Conservation (phyloP, 2,797 vertebrate genomes). For the Chrosomus eos region DNA sequence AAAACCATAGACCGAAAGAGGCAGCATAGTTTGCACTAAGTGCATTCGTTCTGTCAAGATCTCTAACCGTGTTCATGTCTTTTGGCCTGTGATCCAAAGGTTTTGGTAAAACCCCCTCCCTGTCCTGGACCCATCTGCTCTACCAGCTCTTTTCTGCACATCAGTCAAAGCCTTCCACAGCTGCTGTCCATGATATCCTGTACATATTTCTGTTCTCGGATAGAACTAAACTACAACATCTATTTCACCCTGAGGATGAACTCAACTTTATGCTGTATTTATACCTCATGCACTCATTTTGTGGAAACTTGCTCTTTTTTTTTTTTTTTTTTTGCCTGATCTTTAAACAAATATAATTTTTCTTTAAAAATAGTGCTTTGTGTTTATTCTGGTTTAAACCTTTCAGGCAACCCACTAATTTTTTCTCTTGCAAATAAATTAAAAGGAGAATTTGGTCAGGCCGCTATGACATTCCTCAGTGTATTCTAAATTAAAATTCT, state of each 20-base stretch:
- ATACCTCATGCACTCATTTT: conserved; percentile 53
- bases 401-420: neutral
- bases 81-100: conserved; percentile 51
- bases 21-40: neutral
- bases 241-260: conserved; percentile 47
- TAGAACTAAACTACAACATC: conserved; percentile 44
- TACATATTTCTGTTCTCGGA: conserved; percentile 52
- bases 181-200: conserved; percentile 18
- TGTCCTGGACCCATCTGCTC: conserved; percentile 42
- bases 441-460: neutral
- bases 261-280: conserved; percentile 58
- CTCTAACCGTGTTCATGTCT: conserved; percentile 5
- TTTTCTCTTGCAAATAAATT: neutral
- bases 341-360: neutral
- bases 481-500: neutral
- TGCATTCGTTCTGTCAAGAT: neutral
- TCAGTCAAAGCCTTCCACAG: conserved; percentile 43
- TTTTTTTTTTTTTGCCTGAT: neutral
- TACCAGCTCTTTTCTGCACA: conserved; percentile 48
- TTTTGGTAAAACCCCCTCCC: conserved; percentile 14
- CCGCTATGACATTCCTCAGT: neutral
- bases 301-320: neutral
- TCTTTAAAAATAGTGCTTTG: neutral
- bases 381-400: conserved; percentile 7
- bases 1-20: neutral